Conservation (phyloP, 2,797 vertebrate species). For the Pteropus rufus region DNA sequence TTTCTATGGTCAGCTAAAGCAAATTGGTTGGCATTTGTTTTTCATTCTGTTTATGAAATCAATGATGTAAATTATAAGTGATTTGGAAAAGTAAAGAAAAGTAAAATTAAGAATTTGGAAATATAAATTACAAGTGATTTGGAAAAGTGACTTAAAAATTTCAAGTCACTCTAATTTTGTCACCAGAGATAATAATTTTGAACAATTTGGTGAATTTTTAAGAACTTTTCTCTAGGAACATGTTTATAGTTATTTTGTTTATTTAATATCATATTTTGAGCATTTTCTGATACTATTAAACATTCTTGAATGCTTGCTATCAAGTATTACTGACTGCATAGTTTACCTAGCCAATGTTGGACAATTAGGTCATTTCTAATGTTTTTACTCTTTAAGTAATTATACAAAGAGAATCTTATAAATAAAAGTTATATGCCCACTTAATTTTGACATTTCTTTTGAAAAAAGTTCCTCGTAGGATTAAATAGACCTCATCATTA, state of each 20-base stretch:
- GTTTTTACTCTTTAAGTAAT: background rate
- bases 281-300: background rate
- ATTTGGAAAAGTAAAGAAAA: too few relatives aligned
- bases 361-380: background rate
- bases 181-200: too few relatives aligned
- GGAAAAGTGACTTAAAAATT: too few relatives aligned
- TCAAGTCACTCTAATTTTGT: too few relatives aligned
- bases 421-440: background rate
- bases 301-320: background rate
- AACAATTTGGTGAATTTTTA: background rate
- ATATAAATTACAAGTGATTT: too few relatives aligned
- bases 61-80: background rate
- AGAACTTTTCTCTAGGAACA: background rate
- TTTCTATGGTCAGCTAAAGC: background rate
- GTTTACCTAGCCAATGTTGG: background rate
- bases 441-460: background rate
- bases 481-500: background rate
- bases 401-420: background rate
- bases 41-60: background rate
- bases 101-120: too few relatives aligned
- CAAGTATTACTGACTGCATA: background rate
- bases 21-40: background rate
- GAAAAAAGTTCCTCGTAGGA: background rate
- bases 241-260: background rate
- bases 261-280: background rate